Evolutionary conservation across 1,140 invertebrate species (phyloP), one percentile per base, ranked within the genome.

Genomic region (Penaeus indicus): DNA sequence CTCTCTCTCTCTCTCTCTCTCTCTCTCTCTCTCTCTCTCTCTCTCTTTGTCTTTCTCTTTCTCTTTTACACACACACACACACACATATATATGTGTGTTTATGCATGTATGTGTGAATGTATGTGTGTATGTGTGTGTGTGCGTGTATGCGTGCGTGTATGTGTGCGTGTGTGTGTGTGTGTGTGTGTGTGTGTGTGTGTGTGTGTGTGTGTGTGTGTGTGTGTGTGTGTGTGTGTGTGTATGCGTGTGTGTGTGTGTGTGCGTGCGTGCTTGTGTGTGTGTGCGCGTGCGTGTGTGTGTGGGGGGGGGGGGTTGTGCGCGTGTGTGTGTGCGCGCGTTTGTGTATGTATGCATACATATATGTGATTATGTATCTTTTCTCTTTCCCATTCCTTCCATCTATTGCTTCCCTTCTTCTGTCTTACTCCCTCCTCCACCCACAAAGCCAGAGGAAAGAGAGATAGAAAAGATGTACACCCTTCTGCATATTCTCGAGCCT

Each of bases 401-500:
- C 42, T 22, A 38, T 42, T 0, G 21, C 63, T 27, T 63, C 82
- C 42, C 67, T 32, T 64, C 25, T 38, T 38, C 81, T 38, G 54
- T 77, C 84, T 54, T 60, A 60, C 69, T 67, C 27, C n/a, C 62
- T 62, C 62, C 42, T 38, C 38, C 61, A 47, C 77, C 42, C 61
- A 78, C 79, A 77, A 63, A 80, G 75, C 61, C 11, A 27, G 69
- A 72, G 32, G 32, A 72, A 72, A 72, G 69, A 72, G 38, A 42
- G 38, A 42, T 42, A 42, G 38, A 42, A 42, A 42, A 42, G 38
- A 42, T 42, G 38, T 42, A 42, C 38, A 42, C 5, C 38, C 38
- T 42, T 42, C 38, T 42, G 38, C 38, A 7, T 42, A 42, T 42
- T 42, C 38, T 42, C 54, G 10, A 16, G 7, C 54, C 54, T 13